A percentile compares a stretch with the other conserved stretches of the same genome.
Evolutionary conservation across 2,888 invertebrate species (phyloP).

Genomic region (Hydraecia micacea): DNA sequence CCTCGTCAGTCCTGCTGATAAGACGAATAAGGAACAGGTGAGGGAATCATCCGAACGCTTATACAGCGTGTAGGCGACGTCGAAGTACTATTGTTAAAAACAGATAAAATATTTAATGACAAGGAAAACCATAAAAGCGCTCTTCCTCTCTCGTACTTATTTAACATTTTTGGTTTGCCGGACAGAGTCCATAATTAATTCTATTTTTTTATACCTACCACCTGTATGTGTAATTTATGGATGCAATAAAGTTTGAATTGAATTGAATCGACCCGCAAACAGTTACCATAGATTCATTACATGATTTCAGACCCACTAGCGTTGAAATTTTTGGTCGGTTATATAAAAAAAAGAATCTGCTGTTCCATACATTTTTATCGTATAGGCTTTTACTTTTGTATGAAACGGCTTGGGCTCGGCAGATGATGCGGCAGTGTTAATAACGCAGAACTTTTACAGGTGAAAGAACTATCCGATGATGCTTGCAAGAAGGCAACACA

Average conservation of each 20-base stretch:
- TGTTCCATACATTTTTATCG: no score
- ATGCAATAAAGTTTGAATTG: no score
- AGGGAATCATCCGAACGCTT: background rate
- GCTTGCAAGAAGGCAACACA: conserved; percentile 70
- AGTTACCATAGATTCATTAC: background rate
- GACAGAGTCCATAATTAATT: no score
- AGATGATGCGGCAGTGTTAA: background rate
- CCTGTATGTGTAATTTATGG: no score
- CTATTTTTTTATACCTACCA: no score
- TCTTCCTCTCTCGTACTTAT: no score
- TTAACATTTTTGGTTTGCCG: no score
- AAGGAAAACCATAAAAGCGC: no score
- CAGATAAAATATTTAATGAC: no score
- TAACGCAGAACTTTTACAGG: conserved; percentile 12
- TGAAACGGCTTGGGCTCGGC: background rate
- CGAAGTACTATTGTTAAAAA: no score
- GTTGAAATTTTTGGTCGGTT: background rate
- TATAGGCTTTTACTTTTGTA: no score
- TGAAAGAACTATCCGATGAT: conserved; percentile 64
- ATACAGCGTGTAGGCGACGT: background rate
- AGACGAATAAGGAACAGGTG: conserved; percentile 72
- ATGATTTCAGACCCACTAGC: background rate
- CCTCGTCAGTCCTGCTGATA: conserved; percentile 67
- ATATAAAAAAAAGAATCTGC: background rate
- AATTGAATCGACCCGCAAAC: background rate